Evolutionary conservation across 2,113 vertebrate species (phyloP).

Genomic region (Micronycteris hirsuta): DNA sequence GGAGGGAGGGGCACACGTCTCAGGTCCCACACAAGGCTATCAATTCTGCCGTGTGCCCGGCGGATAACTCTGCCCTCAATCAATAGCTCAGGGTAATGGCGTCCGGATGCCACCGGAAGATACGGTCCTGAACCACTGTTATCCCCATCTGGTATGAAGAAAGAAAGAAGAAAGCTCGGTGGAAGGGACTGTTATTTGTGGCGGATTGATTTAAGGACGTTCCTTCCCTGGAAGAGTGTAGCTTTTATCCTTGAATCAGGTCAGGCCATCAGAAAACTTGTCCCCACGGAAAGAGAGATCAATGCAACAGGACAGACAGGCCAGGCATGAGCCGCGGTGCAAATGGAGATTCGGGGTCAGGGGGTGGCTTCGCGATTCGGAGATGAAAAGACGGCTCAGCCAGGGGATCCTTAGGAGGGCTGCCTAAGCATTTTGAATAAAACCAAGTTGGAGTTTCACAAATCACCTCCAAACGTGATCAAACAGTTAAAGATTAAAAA

Average conservation of each 20-base stretch:
- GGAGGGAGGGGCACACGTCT: not conserved
- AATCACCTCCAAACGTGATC: not conserved
- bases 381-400: not conserved
- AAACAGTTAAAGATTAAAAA: not conserved
- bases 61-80: not conserved
- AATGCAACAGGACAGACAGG: not conserved
- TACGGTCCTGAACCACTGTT: not conserved
- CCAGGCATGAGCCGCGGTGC: not conserved
- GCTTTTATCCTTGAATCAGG: constrained; percentile 26
- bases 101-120: not conserved
- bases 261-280: not conserved
- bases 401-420: not conserved
- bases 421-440: not conserved
- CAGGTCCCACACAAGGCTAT: not conserved
- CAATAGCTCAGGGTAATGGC: not conserved
- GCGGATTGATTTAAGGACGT: not conserved
- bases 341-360: not conserved
- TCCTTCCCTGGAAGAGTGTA: not conserved
- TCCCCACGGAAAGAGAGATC: constrained; percentile 3
- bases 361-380: not conserved
- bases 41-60: not conserved
- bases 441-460: not conserved
- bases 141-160: not conserved
- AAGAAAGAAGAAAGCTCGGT: not conserved
- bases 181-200: constrained; percentile 4